Evolutionary conservation across 2,888 invertebrate genomes (phyloP), one percentile per base, ranked within the genome.

Genomic region (Hermaeophaga mercurialis): DNA sequence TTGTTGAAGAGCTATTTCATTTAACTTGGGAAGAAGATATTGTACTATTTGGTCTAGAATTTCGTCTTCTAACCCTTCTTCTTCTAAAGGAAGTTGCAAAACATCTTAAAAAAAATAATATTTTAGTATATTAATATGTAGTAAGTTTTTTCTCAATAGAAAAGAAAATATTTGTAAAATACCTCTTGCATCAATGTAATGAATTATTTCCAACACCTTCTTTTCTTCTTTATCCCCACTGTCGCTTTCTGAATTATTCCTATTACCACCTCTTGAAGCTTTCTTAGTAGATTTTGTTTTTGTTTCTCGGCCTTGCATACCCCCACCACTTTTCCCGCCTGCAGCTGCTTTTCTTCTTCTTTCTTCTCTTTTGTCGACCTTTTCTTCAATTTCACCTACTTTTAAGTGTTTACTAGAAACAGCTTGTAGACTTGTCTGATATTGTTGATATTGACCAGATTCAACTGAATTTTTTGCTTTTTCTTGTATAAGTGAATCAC

Each of bases 271-370:
- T 70, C 77, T 80, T 58, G 78, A 78, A 74, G 87, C 86, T 79
- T 94, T 96, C 73, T 96, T 96, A 0, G 90, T 90, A 1, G 94
- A 90, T 74, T 94, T 96, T 0, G 94, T 96, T 81, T 95, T 96
- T 0, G 94, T 94, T 81, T 97, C 96, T 31, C 96, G 82, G 0
- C 96, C 96, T 76, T 96, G 96, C 8, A 89, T 85, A 1, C 96
- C 96, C 11, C 96, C 95, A 9, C 96, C 96, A 44, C 87, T 87
- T 81, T 95, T 96, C 1, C 94, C 94, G 18, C 87, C 85, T 3
- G 88, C 80, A 1, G 94, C 94, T n/a, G n/a, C n/a, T 75, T 94
- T 95, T 72, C 91, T 91, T 56, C 94, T 84, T 8, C 96, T 82
- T 69, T 96, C 95, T 52, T 96, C 95, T 59, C 92, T 86, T 70